Base-by-base conservation (phyloP, 2,797 vertebrate species). In the Xenops minutus region DNA sequence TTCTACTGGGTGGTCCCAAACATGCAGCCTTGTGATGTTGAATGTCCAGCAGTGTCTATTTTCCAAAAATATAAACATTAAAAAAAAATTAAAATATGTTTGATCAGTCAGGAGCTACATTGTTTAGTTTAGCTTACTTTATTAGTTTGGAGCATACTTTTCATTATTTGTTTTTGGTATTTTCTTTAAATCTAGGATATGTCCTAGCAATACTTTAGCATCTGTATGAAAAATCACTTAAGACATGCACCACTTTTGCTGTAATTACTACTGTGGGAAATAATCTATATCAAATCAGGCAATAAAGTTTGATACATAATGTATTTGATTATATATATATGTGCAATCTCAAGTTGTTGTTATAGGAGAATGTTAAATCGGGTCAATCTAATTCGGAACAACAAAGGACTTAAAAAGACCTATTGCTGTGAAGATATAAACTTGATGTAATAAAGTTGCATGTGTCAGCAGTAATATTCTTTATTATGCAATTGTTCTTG, bases 401-500 rank as follows among this genome's bases (percentile, higher is more conserved):
- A n/a, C 30, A 46, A 29, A 73, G 18, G 41, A 68, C 24, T 76
- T 93, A 30, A 84, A 62, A 64, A 78, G n/a, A 69, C 51, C 34
- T 84, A 64, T 89, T 83, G 9, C 39, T 93, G 59, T 96, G 84
- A 89, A 87, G 63, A 68, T 79, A 74, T 56, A 51, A 97, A 98
- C 95, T 92, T 96, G 81, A 78, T 95, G 93, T 49, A 95, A 95
- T 66, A 92, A 97, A 98, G 92, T 98, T 98, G 95, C 92, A 85
- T 87, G 51, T 97, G 93, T 98, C 97, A 98, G 97, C 98, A 98
- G 88, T 96, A 97, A 91, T 96, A 74, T 95, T 84, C 97, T 98
- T 98, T 97, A 98, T 98, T 98, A 97, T 96, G 95, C 95, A 97
- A 81, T 98, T 98, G 93, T 97, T 98, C 97, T 97, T 98, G 92